These are phyloP conservation scores for Blastobasis adustella DNA, from an alignment of 2,888 invertebrate species.

Conservation along the genomic window DNA sequence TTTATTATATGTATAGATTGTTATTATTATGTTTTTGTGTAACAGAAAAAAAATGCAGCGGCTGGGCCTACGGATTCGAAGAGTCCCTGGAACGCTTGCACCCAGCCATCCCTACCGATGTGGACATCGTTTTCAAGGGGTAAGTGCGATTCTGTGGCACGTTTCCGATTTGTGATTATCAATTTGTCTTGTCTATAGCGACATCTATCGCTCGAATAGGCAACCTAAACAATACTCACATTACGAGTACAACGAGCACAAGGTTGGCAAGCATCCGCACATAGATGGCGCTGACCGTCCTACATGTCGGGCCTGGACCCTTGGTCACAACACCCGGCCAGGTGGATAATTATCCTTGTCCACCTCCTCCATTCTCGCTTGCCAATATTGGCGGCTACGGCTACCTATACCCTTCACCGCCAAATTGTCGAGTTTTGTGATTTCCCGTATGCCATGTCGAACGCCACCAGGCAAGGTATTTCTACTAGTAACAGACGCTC, in stretches of 20 bases:
- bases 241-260: not conserved
- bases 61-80: not conserved
- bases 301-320: not conserved
- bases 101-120: conserved; percentile 3
- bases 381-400: no score
- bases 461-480: no score
- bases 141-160: not conserved
- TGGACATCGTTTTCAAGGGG: conserved; percentile 10
- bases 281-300: not conserved
- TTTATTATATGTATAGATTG: not conserved
- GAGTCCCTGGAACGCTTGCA: conserved; percentile 4
- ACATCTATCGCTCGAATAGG: not conserved
- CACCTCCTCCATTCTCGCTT: no score
- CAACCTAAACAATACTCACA: not conserved
- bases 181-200: not conserved
- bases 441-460: no score
- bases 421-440: no score
- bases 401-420: no score
- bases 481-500: no score
- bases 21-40: not conserved
- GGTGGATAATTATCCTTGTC: no score
- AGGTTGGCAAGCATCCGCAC: not conserved
- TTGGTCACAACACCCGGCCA: not conserved
- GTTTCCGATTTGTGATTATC: no score
- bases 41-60: not conserved